A percentile compares a stretch with the other conserved stretches of the same genome.
These are phyloP conservation scores for Aromia moschata DNA, from an alignment of 2,888 invertebrate species.

Conservation along the genomic window DNA sequence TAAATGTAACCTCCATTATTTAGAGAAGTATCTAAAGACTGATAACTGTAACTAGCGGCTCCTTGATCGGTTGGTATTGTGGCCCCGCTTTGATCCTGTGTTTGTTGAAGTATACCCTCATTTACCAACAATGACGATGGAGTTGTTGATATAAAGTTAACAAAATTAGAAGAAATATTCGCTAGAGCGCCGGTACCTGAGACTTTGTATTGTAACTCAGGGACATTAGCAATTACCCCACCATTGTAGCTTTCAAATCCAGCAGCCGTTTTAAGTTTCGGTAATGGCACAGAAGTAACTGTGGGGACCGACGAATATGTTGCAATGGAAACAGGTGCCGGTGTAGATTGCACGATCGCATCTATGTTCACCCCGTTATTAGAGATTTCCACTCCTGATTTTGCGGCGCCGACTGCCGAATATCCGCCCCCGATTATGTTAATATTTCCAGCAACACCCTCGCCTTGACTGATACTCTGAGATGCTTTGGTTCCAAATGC, in stretches of 20 bases:
- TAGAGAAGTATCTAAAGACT: constrained; percentile 19
- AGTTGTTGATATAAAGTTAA: constrained; percentile 44
- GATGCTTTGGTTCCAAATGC: neutral
- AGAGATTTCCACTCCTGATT: constrained; percentile 44
- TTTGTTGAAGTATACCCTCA: neutral
- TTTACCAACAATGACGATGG: constrained; percentile 35
- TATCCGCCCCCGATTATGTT: constrained; percentile 56
- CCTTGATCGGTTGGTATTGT: too few species aligned
- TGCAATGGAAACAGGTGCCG: constrained; percentile 41
- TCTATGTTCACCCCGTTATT: constrained; percentile 45
- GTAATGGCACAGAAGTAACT: constrained; percentile 54
- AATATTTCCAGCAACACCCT: constrained; percentile 37
- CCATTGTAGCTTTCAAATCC: constrained; percentile 51
- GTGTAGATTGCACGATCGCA: constrained; percentile 42
- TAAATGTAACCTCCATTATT: constrained; percentile 55
- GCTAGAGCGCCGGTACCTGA: constrained; percentile 34
- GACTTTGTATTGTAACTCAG: constrained; percentile 56
- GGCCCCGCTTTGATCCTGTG: neutral
- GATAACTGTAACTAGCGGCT: constrained; percentile 25
- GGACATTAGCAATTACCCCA: constrained; percentile 58
- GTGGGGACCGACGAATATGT: constrained; percentile 43
- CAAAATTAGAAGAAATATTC: constrained; percentile 40
- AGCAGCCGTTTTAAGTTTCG: constrained; percentile 47
- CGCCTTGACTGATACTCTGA: too few species aligned
- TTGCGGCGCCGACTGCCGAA: constrained; percentile 51